Evolutionary conservation across 1,140 invertebrate genomes (phyloP).

Genomic region (Brachionus rubens): DNA sequence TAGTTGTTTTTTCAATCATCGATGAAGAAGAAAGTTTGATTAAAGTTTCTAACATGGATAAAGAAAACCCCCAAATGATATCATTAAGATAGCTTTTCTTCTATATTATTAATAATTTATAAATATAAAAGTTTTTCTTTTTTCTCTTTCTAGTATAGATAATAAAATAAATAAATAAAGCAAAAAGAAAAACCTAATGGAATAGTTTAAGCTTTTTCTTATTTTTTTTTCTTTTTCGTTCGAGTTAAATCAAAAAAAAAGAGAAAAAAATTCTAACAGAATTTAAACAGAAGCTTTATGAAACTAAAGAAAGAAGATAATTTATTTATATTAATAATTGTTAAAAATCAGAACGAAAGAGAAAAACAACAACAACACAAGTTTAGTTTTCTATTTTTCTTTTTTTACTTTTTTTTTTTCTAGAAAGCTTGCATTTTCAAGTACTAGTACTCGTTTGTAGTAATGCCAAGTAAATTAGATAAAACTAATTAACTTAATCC

Average conservation of each 20-base stretch:
- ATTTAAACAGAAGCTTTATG: slow-evolving; percentile 10
- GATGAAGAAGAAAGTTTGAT: slow-evolving; percentile 29
- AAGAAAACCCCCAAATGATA: slow-evolving; percentile 34
- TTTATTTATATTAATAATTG: neutral
- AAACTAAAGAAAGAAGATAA: slow-evolving; percentile 3
- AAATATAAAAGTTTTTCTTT: too few species aligned
- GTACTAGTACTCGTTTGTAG: neutral
- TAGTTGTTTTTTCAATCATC: slow-evolving; percentile 41
- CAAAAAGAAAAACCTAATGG: slow-evolving; percentile 35
- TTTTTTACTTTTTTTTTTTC: neutral
- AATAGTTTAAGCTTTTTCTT: slow-evolving; percentile 26
- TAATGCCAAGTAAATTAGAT: slow-evolving; percentile 24
- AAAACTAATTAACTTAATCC: slow-evolving; percentile 38
- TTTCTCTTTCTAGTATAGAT: slow-evolving; percentile 24
- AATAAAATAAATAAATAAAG: slow-evolving; percentile 36
- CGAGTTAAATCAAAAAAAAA: too few species aligned
- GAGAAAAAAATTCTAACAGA: neutral
- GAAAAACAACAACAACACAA: neutral
- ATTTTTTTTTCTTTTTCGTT: too few species aligned
- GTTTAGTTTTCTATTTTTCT: neutral
- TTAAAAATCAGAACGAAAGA: neutral
- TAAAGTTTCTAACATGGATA: neutral
- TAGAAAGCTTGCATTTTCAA: too few species aligned
- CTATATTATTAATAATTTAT: neutral
- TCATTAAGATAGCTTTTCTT: neutral